Conservation (phyloP, 2,113 vertebrate species). For the Ia io region DNA sequence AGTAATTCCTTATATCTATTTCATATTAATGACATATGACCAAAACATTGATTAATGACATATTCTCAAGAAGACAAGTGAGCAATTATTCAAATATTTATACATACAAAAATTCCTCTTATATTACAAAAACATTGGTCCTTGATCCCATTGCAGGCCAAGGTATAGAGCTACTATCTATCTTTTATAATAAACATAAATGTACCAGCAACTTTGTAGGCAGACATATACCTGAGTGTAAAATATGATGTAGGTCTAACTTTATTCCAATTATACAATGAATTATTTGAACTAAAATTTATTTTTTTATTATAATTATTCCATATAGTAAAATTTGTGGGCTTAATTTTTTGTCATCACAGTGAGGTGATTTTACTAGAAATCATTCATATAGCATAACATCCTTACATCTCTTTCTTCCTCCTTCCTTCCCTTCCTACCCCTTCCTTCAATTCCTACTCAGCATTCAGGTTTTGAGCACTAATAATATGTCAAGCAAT, state of each 20-base stretch:
- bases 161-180: not conserved
- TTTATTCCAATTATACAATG: not conserved
- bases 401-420: not conserved
- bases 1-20: not conserved
- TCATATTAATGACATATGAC: not conserved
- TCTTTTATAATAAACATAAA: slow-evolving; percentile 6
- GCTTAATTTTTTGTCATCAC: not conserved
- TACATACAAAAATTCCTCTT: not conserved
- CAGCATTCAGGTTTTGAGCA: not conserved
- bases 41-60: not conserved
- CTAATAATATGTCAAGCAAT: not conserved
- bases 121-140: not conserved
- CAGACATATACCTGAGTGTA: not conserved
- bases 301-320: not conserved
- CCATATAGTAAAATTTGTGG: not conserved
- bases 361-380: not conserved
- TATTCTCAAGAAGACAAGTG: not conserved
- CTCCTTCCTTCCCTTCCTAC: not conserved
- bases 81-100: not conserved
- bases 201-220: not conserved
- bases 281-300: not conserved
- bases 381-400: not conserved
- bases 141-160: not conserved
- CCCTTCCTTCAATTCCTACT: not conserved
- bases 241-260: not conserved